phyloP scores from a whole-genome alignment of 2,888 invertebrate species.

The Ctenicera cuprea region DNA sequence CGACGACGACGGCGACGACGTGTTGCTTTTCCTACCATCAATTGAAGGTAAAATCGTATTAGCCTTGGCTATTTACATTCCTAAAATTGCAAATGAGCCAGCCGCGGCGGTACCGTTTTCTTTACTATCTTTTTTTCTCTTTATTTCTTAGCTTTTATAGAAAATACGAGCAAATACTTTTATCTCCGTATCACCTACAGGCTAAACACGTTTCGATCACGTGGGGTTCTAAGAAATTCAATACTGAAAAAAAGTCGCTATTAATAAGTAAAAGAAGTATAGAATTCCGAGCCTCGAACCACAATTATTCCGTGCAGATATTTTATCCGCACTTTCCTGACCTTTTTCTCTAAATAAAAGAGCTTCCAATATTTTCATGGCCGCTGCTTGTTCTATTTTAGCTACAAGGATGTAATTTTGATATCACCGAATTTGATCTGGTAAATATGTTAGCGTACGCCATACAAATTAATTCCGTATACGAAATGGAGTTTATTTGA shows the following conservation, averaged over 20 bases:
- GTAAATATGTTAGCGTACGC: too few species aligned
- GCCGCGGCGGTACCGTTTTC: conserved; percentile 44
- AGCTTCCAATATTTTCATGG: conserved; percentile 28
- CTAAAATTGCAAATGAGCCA: conserved; percentile 51
- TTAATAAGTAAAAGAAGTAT: conserved; percentile 39
- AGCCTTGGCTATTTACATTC: conserved; percentile 52
- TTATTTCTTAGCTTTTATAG: neutral
- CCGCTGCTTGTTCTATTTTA: neutral
- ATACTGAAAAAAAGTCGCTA: conserved; percentile 40
- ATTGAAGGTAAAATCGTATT: conserved; percentile 52
- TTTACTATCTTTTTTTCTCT: conserved; percentile 35
- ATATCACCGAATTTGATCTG: too few species aligned
- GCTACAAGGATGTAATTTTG: neutral
- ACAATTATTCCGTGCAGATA: conserved; percentile 45
- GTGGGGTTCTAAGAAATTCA: conserved; percentile 37
- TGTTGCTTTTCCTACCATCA: conserved; percentile 52
- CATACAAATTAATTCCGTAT: too few species aligned
- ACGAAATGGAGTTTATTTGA: too few species aligned
- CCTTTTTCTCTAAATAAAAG: conserved; percentile 47
- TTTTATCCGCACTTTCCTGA: conserved; percentile 45
- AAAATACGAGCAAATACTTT: neutral
- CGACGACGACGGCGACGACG: conserved; percentile 23
- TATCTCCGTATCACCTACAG: conserved; percentile 26
- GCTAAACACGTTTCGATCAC: conserved; percentile 44
- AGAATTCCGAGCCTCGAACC: conserved; percentile 42